Percentiles rank a stretch among this genome's conserved stretches.
Evolutionary conservation across 2,113 vertebrate species (phyloP).

Genomic region (Sula dactylatra): DNA sequence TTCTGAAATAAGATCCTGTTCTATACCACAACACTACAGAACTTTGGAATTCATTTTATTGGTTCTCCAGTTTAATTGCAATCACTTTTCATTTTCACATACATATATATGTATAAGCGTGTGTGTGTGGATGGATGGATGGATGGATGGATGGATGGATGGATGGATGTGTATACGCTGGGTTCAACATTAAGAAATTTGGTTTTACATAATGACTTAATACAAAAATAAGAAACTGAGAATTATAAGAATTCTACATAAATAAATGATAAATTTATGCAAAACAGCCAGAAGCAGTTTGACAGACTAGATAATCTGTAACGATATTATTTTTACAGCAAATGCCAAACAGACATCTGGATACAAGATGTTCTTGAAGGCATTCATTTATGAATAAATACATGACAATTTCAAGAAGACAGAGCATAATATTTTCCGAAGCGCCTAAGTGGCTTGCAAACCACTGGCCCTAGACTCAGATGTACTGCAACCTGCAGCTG

Average conservation of each 20-base stretch:
- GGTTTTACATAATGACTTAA: neutral
- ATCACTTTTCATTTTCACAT: neutral
- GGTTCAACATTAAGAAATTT: neutral
- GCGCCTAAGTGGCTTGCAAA: neutral
- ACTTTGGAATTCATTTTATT: neutral
- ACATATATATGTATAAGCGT: rapidly evolving
- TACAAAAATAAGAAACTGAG: neutral
- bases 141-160: neutral
- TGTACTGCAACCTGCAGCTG: neutral
- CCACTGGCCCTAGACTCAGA: neutral
- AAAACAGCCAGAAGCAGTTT: neutral
- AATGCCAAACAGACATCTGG: neutral
- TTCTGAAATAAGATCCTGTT: neutral
- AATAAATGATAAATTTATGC: neutral
- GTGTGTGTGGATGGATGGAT: neutral
- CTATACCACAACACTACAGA: neutral
- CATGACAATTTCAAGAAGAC: neutral
- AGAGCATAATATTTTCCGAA: rapidly evolving
- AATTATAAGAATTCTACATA: neutral
- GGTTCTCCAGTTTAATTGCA: neutral
- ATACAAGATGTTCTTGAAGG: neutral
- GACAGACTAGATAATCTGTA: neutral
- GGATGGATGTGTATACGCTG: neutral
- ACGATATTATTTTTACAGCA: neutral
- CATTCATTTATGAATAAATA: neutral